phyloP scores from a whole-genome alignment of 2,113 vertebrate species.

The Aplodontia rufa region DNA sequence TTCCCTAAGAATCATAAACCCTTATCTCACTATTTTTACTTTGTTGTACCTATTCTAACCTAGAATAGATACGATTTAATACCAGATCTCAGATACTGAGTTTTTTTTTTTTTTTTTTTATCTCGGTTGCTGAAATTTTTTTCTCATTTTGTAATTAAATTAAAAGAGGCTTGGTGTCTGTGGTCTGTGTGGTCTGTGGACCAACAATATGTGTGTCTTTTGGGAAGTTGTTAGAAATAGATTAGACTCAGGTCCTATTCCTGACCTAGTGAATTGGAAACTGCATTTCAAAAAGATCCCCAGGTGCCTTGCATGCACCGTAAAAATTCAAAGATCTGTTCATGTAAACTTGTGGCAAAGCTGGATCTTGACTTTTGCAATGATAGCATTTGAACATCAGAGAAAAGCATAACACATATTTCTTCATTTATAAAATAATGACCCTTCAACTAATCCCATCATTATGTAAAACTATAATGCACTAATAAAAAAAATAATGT shows the following conservation, averaged over 20 bases:
- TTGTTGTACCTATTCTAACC: not conserved
- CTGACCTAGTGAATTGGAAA: not conserved
- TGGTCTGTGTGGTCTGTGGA: not conserved
- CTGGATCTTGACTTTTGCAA: not conserved
- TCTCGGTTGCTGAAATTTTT: not conserved
- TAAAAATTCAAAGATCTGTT: conserved; percentile 2
- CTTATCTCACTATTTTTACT: not conserved
- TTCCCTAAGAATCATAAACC: not conserved
- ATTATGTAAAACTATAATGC: no score
- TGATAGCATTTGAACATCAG: not conserved
- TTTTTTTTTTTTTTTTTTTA: not conserved
- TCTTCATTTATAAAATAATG: conserved; percentile 34
- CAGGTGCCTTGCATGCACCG: not conserved
- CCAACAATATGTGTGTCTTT: not conserved
- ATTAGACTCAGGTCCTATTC: not conserved
- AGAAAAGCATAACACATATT: not conserved
- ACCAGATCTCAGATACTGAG: not conserved
- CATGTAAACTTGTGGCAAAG: not conserved
- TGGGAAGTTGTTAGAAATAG: not conserved
- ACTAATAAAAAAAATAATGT: conserved; percentile 9
- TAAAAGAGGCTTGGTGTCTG: no score
- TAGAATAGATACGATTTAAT: not conserved
- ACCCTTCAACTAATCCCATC: no score
- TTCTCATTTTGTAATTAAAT: conserved; percentile 34
- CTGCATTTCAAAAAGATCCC: not conserved